Conservation (phyloP, 2,797 vertebrate genomes). For the Babyrousa celebensis region DNA sequence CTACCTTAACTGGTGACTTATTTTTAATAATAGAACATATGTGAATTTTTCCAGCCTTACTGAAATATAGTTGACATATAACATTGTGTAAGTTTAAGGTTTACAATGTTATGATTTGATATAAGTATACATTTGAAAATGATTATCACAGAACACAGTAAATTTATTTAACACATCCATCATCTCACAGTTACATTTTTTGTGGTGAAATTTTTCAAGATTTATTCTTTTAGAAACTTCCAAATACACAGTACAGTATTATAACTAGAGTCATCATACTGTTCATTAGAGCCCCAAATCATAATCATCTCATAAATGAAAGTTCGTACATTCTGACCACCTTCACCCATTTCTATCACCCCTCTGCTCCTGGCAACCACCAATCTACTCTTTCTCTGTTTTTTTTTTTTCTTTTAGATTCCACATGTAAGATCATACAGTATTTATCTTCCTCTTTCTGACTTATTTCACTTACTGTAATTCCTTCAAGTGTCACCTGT, state of each 20-base stretch:
- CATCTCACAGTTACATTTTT: not conserved
- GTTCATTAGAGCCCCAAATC: not conserved
- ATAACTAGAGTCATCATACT: not conserved
- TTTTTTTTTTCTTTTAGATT: not conserved
- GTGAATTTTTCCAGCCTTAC: not conserved
- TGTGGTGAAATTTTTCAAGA: not conserved
- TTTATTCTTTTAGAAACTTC: constrained; percentile 2
- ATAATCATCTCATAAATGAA: not conserved
- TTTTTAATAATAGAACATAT: constrained; percentile 40
- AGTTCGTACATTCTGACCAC: not conserved
- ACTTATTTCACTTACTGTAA: not conserved
- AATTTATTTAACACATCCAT: not conserved
- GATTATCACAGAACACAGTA: not conserved
- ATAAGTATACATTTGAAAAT: not conserved
- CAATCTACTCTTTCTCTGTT: not conserved
- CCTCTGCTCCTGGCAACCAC: not conserved
- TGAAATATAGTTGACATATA: not conserved
- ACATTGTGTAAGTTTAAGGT: not conserved
- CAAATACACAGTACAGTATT: not conserved
- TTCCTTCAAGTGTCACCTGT: not conserved
- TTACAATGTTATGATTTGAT: not conserved
- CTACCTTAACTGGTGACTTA: not conserved
- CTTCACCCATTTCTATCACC: not conserved
- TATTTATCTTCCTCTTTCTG: not conserved
- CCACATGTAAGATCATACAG: not conserved